Conservation (phyloP, 2,888 invertebrate species). For the Acleris cristana region DNA sequence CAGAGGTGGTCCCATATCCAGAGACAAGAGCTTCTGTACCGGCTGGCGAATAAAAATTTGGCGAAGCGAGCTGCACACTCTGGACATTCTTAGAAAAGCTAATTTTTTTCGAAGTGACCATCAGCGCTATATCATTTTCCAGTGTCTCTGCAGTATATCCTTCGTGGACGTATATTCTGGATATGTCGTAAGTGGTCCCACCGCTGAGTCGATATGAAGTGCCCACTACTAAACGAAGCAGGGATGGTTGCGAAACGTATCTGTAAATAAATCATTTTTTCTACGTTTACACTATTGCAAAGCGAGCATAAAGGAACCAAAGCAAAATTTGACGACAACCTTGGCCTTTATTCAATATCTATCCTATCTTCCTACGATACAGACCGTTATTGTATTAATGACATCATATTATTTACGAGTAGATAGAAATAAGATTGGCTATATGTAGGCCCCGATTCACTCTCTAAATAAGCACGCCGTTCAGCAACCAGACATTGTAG, state of each 20-base stretch:
- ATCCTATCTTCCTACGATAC: no score
- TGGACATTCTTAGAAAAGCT: slow-evolving; percentile 53
- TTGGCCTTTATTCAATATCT: no score
- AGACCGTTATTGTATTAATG: no score
- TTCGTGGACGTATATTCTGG: slow-evolving; percentile 57
- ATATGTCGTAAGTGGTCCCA: slow-evolving; percentile 61
- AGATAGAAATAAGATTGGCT: no score
- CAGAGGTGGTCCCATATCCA: slow-evolving; percentile 68
- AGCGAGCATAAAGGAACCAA: no score
- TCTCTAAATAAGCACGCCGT: no score
- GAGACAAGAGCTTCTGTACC: slow-evolving; percentile 70
- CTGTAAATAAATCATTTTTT: slow-evolving; percentile 51
- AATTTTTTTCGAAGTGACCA: slow-evolving; percentile 57
- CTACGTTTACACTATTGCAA: no score
- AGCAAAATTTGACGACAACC: no score
- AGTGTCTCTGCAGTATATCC: slow-evolving; percentile 56
- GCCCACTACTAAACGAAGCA: slow-evolving; percentile 61
- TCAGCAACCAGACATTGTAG: no score
- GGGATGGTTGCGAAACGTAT: slow-evolving; percentile 50
- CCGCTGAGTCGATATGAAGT: slow-evolving; percentile 60
- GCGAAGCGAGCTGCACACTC: slow-evolving; percentile 56
- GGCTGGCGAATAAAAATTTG: slow-evolving; percentile 50
- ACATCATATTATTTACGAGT: no score
- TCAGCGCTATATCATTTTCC: slow-evolving; percentile 68
- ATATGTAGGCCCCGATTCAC: no score